Evolutionary conservation across 2,888 invertebrate genomes (phyloP), one percentile per base, ranked within the genome.

Genomic region (Onthophagus sagittarius): DNA sequence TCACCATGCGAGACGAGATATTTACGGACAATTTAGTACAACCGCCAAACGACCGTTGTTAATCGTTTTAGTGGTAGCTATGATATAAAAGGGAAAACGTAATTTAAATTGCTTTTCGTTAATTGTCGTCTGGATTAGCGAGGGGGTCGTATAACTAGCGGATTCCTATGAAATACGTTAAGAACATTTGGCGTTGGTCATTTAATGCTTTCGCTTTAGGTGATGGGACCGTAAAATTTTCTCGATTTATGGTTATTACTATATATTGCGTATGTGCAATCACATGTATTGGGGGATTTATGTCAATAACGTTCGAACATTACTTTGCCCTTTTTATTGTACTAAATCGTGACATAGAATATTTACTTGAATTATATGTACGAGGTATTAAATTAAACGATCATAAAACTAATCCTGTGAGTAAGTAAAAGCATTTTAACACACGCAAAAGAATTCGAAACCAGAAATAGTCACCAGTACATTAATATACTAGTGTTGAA

Each of bases 81-180:
- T 23, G 11, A 53, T 11, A 53, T 53, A 53, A 53, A 53, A 53
- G 39, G 39, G 39, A 53, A 53, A 23, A 23, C 23, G 15, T 67
- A 67, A 67, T 67, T 67, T 67, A 31, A 67, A 67, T 67, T 67
- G 67, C 32, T 23, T 67, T 31, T 15, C 23, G 67, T 67, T 67
- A 53, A 53, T 53, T 53, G 39, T 53, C 39, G 6, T 67, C 31
- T 67, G 23, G 67, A 13, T 67, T 67, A 31, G 15, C 15, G 5
- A 23, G 31, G 32, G 67, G 67, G 67, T 67, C 67, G 23, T 3
- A 67, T 67, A 32, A 32, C 23, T 67, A 67, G n/a, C n/a, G 31
- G 67, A 15, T 63, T 63, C 14, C 13, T 15, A 14, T 67, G 67
- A 31, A 23, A 53, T 53, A 11, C 39, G 11, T 1, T 53, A 53